Percentiles rank a stretch among this genome's conserved stretches.
phyloP scores from a whole-genome alignment of 2,113 vertebrate genomes.

The Syrmaticus mikado region DNA sequence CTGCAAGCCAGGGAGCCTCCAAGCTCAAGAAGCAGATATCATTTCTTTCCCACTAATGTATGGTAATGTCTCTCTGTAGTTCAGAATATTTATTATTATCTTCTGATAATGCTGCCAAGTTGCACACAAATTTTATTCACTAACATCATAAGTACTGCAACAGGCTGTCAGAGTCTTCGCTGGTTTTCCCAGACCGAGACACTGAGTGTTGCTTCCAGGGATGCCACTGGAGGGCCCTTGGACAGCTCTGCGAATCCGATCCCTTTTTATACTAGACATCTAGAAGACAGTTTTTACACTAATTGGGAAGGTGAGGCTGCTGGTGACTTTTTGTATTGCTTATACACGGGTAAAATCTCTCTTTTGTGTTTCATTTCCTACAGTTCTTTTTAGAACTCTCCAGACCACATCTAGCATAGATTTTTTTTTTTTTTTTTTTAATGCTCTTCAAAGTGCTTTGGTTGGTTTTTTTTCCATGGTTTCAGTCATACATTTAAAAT shows the following conservation, averaged over 20 bases:
- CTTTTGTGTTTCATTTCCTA: background rate
- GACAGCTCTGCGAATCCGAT: background rate
- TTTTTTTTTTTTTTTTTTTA: slow-evolving; percentile 4
- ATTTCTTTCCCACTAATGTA: background rate
- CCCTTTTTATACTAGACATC: background rate
- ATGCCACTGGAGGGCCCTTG: accelerated
- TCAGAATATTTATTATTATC: background rate
- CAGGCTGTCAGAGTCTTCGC: background rate
- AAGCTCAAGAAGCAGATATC: background rate
- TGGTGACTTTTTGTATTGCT: background rate
- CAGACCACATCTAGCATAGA: background rate
- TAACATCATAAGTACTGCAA: background rate
- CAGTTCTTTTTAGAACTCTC: background rate
- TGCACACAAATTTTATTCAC: background rate
- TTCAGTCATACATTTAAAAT: background rate
- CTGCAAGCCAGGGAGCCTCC: background rate
- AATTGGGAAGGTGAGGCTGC: background rate
- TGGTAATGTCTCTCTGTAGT: background rate
- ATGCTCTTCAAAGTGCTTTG: background rate
- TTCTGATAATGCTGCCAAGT: background rate
- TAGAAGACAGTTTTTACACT: background rate
- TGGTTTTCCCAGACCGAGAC: background rate
- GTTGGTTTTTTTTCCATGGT: background rate
- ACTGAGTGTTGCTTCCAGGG: background rate
- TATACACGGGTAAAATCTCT: background rate